phyloP scores from a whole-genome alignment of 2,888 invertebrate species.

The Oegoconia quadripuncta region DNA sequence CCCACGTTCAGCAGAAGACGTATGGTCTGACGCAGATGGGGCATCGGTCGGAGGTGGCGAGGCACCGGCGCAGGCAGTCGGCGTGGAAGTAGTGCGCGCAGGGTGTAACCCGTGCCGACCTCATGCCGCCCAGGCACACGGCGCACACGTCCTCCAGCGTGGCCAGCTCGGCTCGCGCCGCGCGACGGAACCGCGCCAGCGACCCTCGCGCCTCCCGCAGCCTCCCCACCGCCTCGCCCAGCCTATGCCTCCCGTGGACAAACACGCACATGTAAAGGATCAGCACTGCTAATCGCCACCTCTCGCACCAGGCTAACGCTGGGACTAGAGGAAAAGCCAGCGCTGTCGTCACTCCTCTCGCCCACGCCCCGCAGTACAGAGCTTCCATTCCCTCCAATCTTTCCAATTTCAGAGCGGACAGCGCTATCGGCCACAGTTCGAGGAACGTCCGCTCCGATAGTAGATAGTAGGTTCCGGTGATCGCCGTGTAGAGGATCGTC shows the following conservation, averaged over 20 bases:
- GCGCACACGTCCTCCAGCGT: conserved; percentile 88
- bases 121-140: conserved; percentile 85
- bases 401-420: conserved; percentile 80
- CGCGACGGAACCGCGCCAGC: conserved; percentile 81
- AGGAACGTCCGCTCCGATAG: conserved; percentile 86
- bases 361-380: conserved; percentile 83
- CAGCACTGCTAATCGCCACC: conserved; percentile 78
- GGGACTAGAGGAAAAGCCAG: conserved; percentile 79
- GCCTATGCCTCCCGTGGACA: conserved; percentile 81
- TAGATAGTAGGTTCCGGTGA: conserved; percentile 85
- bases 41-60: conserved; percentile 84
- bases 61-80: conserved; percentile 85
- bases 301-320: conserved; percentile 75
- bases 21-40: conserved; percentile 87
- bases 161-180: conserved; percentile 82
- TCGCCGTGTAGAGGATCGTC: conserved; percentile 80
- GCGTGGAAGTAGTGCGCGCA: conserved; percentile 90
- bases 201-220: conserved; percentile 80
- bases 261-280: conserved; percentile 83
- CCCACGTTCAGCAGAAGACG: conserved; percentile 64
- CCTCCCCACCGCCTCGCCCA: conserved; percentile 73
- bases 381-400: conserved; percentile 85
- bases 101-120: conserved; percentile 85
- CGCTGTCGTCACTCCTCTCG: conserved; percentile 78
- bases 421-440: conserved; percentile 80